Evolutionary conservation across 2,113 vertebrate genomes (phyloP).

Genomic region (Dasyornis broadbenti): DNA sequence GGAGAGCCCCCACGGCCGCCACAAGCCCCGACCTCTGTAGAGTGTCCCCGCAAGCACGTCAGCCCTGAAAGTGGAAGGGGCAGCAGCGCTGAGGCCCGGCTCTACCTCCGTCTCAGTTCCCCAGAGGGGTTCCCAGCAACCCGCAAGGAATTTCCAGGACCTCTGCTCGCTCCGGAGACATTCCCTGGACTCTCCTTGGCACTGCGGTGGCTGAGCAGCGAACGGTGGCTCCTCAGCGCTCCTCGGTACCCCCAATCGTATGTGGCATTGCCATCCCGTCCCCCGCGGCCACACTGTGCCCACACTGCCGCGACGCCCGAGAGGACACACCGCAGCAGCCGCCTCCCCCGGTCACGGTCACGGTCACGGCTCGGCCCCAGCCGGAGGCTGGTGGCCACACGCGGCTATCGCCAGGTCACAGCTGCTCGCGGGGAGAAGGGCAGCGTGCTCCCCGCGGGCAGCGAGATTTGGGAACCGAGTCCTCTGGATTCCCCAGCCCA

Average conservation of each 20-base stretch:
- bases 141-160: neutral
- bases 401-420: neutral
- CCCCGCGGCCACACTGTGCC: neutral
- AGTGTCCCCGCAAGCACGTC: neutral
- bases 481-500: neutral
- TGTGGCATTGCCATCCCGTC: rapidly evolving
- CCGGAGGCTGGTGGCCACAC: rapidly evolving
- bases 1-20: neutral
- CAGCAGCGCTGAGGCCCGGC: rapidly evolving
- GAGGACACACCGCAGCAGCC: neutral
- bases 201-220: rapidly evolving
- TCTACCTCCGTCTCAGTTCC: neutral
- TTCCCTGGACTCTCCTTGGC: neutral
- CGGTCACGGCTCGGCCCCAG: neutral
- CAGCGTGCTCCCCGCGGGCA: neutral
- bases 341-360: rapidly evolving
- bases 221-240: neutral
- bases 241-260: too few species aligned
- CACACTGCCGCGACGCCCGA: rapidly evolving
- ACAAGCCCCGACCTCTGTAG: neutral
- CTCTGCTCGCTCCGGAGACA: neutral
- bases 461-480: neutral
- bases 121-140: neutral
- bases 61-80: neutral
- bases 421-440: neutral